Evolutionary conservation across 2,888 invertebrate species (phyloP).

Genomic region (Netelia melanura): DNA sequence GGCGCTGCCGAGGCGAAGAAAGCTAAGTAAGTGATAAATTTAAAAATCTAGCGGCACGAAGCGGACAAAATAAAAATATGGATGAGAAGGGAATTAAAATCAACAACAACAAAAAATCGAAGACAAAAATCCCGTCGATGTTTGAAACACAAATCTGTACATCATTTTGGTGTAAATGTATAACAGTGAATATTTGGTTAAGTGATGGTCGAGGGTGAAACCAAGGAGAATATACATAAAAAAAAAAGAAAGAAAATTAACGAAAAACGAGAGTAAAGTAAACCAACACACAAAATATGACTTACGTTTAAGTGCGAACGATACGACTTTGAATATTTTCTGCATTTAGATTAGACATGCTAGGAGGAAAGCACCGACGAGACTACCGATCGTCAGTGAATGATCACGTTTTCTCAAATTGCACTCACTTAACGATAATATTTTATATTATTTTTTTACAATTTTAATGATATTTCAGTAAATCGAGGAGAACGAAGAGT

Average conservation of each 20-base stretch:
- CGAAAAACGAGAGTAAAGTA: not conserved
- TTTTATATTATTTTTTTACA: not conserved
- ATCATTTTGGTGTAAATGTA: conserved; percentile 66
- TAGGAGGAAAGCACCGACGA: conserved; percentile 27
- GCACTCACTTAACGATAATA: not conserved
- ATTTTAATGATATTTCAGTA: not conserved
- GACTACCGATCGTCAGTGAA: conserved; percentile 24
- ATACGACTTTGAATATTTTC: conserved; percentile 68
- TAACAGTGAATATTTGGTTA: conserved; percentile 52
- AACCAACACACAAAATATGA: conserved; percentile 53
- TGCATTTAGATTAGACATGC: conserved; percentile 58
- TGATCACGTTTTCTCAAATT: conserved; percentile 26
- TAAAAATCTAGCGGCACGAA: conserved; percentile 32
- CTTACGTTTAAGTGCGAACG: conserved; percentile 64
- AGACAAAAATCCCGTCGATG: conserved; percentile 33
- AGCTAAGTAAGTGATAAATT: conserved; percentile 74
- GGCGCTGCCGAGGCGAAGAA: conserved; percentile 88
- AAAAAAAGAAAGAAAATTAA: conserved; percentile 24
- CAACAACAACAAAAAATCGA: conserved; percentile 57
- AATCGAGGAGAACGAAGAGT: conserved; percentile 1
- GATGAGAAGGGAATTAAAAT: conserved; percentile 21
- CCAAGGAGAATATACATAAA: conserved; percentile 37
- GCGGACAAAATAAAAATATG: conserved; percentile 15
- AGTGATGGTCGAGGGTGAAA: conserved; percentile 56
- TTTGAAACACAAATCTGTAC: conserved; percentile 57